phyloP scores from a whole-genome alignment of 2,113 vertebrate genomes.

The Aythya baeri region DNA sequence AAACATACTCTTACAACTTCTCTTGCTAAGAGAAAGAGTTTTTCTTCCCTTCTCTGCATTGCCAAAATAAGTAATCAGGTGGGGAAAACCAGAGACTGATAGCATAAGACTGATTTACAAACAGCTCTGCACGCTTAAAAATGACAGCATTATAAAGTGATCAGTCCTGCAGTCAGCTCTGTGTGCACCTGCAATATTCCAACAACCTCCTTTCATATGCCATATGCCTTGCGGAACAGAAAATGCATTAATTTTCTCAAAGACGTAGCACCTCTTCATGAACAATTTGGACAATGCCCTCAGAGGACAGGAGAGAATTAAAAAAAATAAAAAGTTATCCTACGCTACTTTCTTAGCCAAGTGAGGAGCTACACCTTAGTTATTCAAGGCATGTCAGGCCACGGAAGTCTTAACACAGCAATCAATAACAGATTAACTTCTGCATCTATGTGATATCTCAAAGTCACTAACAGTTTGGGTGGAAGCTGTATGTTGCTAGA shows the following conservation, averaged over 20 bases:
- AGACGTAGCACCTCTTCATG: neutral
- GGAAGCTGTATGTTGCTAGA: neutral
- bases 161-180: neutral
- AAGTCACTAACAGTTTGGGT: neutral
- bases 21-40: neutral
- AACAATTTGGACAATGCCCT: neutral
- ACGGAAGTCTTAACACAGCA: neutral
- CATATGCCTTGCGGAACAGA: neutral
- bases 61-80: neutral
- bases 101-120: neutral
- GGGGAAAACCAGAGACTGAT: neutral
- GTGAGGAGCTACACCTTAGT: neutral
- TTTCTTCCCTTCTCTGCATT: neutral
- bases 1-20: neutral
- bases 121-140: neutral
- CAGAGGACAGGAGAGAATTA: neutral
- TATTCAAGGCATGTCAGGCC: neutral
- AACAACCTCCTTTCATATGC: conserved; percentile 16
- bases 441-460: neutral
- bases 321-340: neutral
- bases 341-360: neutral
- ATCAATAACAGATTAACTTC: neutral
- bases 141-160: conserved; percentile 2
- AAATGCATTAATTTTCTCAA: neutral
- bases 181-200: neutral